Conservation (phyloP, 2,888 invertebrate genomes). For the Thumatha senex region DNA sequence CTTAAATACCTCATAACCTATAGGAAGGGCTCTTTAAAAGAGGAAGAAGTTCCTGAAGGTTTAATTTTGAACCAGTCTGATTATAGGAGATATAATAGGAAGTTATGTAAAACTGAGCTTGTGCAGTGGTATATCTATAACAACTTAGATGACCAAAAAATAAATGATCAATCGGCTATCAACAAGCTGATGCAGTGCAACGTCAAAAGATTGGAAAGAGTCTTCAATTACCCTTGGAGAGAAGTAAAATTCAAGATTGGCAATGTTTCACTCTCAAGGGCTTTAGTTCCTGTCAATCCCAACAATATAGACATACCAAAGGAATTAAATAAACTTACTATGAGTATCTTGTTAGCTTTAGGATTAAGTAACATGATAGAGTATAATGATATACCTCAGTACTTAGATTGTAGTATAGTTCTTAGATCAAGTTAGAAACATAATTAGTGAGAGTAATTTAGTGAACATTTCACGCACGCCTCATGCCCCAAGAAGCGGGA, state of each 20-base stretch:
- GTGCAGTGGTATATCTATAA: not conserved
- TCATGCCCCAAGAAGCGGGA: no score
- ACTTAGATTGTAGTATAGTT: no score
- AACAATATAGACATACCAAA: not conserved
- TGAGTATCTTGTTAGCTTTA: not conserved
- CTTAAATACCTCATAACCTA: no score
- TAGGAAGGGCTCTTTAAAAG: no score
- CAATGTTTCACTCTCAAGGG: not conserved
- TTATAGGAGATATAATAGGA: not conserved
- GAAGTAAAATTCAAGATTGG: not conserved
- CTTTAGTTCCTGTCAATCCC: not conserved
- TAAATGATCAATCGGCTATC: not conserved
- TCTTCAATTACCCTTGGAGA: not conserved
- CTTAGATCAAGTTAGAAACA: no score
- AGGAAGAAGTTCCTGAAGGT: not conserved
- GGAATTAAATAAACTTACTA: not conserved
- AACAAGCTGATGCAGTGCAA: not conserved
- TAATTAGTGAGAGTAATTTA: not conserved
- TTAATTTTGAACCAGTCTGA: constrained; percentile 11
- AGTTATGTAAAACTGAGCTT: not conserved
- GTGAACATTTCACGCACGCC: no score
- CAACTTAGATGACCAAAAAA: not conserved
- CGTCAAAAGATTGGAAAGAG: not conserved
- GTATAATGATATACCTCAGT: no score
- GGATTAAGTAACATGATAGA: not conserved